Conservation (phyloP, 2,888 invertebrate genomes). For the Carabus problematicus region DNA sequence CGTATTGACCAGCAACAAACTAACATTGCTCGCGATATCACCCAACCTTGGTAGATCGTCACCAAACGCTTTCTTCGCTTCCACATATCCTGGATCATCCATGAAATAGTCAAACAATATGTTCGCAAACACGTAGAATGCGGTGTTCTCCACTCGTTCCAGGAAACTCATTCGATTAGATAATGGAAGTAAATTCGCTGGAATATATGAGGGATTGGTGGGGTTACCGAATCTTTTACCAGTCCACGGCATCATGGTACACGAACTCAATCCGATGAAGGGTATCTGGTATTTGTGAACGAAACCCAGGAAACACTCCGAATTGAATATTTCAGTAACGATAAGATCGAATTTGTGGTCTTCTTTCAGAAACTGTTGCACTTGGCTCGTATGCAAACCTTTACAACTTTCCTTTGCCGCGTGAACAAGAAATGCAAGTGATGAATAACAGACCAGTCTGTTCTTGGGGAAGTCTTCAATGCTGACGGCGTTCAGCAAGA, state of each 20-base stretch:
- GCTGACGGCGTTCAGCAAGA: constrained; percentile 15
- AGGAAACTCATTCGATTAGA: constrained; percentile 48
- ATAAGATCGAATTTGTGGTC: constrained; percentile 70
- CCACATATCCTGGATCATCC: constrained; percentile 42
- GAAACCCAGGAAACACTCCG: constrained; percentile 73
- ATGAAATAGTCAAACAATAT: constrained; percentile 46
- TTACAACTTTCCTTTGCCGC: constrained; percentile 25
- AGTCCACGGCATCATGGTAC: constrained; percentile 60
- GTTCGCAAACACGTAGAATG: constrained; percentile 46
- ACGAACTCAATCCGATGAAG: constrained; percentile 62
- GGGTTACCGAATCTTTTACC: constrained; percentile 60
- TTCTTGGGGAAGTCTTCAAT: constrained; percentile 22
- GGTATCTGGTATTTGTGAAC: constrained; percentile 68
- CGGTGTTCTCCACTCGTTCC: constrained; percentile 58
- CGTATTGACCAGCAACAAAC: constrained; percentile 61
- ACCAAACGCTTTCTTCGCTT: constrained; percentile 48
- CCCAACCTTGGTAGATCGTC: constrained; percentile 51
- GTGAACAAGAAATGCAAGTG: constrained; percentile 4
- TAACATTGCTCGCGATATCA: constrained; percentile 59
- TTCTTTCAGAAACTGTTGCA: constrained; percentile 56
- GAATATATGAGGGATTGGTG: constrained; percentile 59
- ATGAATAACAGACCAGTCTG: constrained; percentile 18
- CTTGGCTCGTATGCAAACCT: constrained; percentile 24
- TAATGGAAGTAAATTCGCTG: constrained; percentile 57
- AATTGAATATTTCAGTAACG: constrained; percentile 74